Evolutionary conservation across 23 tunicate species (phyloP).

Genomic region (Styela plicata): DNA sequence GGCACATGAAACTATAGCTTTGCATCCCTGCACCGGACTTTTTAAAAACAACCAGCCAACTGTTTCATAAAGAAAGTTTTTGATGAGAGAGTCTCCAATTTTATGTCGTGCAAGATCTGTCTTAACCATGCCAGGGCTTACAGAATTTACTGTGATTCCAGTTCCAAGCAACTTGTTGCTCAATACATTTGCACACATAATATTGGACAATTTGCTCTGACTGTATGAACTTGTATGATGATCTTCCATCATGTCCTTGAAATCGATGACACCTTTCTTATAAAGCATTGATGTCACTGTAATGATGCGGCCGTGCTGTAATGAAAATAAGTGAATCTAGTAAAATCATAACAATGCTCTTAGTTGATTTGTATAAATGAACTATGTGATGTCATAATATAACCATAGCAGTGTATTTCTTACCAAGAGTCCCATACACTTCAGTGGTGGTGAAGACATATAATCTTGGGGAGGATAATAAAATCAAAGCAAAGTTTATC

Average conservation of each 20-base stretch:
- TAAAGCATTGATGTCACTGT: slow-evolving; percentile 22
- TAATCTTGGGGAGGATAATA: too few species aligned
- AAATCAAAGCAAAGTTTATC: too few species aligned
- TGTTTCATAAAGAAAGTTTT: background rate
- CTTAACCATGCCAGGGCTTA: slow-evolving; percentile 23
- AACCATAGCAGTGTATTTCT: too few species aligned
- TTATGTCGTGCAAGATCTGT: slow-evolving; percentile 10
- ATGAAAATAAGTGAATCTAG: too few species aligned
- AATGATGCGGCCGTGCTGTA: slow-evolving; percentile 14
- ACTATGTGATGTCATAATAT: too few species aligned
- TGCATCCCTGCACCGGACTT: slow-evolving; percentile 8
- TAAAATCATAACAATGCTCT: too few species aligned
- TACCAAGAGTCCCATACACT: too few species aligned
- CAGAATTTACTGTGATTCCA: slow-evolving; percentile 2
- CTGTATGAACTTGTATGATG: background rate
- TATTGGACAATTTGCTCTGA: slow-evolving; percentile 22
- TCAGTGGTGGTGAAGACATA: too few species aligned
- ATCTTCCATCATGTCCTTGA: background rate
- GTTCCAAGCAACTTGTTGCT: slow-evolving; percentile 12
- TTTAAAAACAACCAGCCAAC: background rate
- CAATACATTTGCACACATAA: slow-evolving; percentile 30
- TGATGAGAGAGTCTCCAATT: slow-evolving; percentile 7
- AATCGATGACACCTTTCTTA: background rate
- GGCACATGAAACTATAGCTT: slow-evolving; percentile 11
- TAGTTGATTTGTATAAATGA: too few species aligned